Base-by-base conservation (phyloP, 2,888 invertebrate species). In the Asteroscopus sphinx region DNA sequence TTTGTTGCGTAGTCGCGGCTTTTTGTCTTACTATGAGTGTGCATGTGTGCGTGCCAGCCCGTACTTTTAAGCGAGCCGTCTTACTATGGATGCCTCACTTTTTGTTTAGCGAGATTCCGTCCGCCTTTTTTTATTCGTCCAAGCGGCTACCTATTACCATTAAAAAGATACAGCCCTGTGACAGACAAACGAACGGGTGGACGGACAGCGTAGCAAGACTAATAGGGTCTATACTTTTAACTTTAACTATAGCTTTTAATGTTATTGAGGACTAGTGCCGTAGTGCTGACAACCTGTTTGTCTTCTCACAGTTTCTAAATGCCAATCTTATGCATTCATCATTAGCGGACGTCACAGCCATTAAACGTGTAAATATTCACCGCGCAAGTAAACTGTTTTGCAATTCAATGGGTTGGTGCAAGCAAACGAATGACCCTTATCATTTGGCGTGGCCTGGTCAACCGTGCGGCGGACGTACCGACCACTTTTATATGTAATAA, bases 361-460 rank as follows among this genome's bases (percentile, higher is more conserved):
- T 87, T 89, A 83, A 77, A 81, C 80, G 81, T 83, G 86, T 91
- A 90, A 91, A 91, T 91, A 91, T 91, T 90, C 90, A 89, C 86
- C 82, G 82, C 73, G 78, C 83, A 76, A 80, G 80, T 86, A 81
- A 84, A 83, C 83, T 85, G 81, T 74, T 91, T 89, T 89, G 88
- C 90, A 90, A 89, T 91, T 89, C 90, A 90, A 91, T 91, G 83
- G 83, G 80, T 76, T 76, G 72, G 75, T 73, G 76, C 83, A 81
- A 82, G 82, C 79, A 82, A 85, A 85, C 83, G 88, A 88, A 88
- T 89, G 90, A 88, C 87, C 87, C 87, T 87, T 83, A 83, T 83
- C 83, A 76, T 72, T 77, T 64, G 54, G 65, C 61, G 57, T 63
- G 72, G 63, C 64, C 74, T 75, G 77, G 79, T 79, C 80, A 76